Conservation (phyloP, 2,113 vertebrate genomes). For the Amphilophus citrinellus region DNA sequence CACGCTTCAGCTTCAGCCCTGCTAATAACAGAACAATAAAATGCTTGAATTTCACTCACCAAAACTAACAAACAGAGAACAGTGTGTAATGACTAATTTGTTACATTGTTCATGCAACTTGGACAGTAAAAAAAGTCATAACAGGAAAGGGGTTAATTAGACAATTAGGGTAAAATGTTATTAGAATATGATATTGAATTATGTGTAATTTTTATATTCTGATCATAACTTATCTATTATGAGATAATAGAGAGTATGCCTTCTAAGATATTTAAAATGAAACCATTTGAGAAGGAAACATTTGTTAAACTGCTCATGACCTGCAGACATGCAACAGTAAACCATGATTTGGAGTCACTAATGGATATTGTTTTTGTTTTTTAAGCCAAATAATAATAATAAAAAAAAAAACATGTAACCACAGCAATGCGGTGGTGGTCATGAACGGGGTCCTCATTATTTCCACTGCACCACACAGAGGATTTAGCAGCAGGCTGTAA, state of each 20-base stretch:
- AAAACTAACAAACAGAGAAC: background rate
- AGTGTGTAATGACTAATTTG: background rate
- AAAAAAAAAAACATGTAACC: background rate
- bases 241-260: background rate
- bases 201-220: background rate
- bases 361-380: background rate
- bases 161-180: background rate
- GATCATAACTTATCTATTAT: background rate
- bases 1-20: no score
- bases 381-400: background rate
- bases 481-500: slow-evolving; percentile 15
- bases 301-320: background rate
- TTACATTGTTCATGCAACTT: rapidly evolving
- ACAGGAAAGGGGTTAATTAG: background rate
- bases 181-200: background rate
- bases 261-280: background rate
- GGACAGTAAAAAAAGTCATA: background rate
- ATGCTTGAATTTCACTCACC: no score
- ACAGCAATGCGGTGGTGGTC: background rate
- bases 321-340: background rate
- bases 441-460: background rate
- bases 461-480: background rate
- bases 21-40: no score
- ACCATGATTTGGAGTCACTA: background rate
- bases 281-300: background rate